Percentiles rank a stretch among this genome's conserved stretches.
Evolutionary conservation across 2,888 invertebrate genomes (phyloP).

Genomic region (Brachynemurus nebulosus): DNA sequence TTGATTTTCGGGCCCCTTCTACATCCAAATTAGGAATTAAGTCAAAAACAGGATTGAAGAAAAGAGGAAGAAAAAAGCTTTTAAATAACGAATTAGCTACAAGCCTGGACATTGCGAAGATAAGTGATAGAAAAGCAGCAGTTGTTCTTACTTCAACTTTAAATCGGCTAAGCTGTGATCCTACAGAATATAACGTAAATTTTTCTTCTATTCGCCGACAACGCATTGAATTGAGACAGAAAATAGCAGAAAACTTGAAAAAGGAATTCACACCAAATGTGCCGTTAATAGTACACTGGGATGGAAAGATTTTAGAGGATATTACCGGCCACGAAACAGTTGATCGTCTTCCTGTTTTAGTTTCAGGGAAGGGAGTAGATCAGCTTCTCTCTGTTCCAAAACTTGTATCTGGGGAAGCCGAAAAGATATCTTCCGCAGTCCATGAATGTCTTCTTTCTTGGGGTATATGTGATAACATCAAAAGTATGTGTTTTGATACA

Average conservation of each 20-base stretch:
- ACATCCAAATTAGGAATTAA: no score
- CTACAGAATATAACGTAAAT: slow-evolving; percentile 3
- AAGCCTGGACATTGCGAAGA: no score
- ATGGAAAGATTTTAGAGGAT: slow-evolving; percentile 6
- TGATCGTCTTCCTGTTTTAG: slow-evolving; percentile 10
- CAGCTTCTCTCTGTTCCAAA: slow-evolving; percentile 13
- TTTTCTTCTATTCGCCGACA: no score
- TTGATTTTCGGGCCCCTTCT: no score
- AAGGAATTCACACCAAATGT: slow-evolving; percentile 1
- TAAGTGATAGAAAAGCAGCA: no score
- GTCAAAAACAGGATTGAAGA: no score
- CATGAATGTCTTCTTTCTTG: slow-evolving; percentile 10
- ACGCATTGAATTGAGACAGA: no score
- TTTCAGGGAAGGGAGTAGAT: slow-evolving; percentile 3
- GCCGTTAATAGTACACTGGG: slow-evolving; percentile 4
- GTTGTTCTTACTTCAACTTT: slow-evolving; percentile 8
- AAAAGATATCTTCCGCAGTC: slow-evolving; percentile 8
- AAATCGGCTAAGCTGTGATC: slow-evolving; percentile 5
- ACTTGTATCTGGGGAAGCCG: slow-evolving; percentile 9
- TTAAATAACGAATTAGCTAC: no score
- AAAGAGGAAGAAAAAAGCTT: no score
- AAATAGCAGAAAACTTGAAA: slow-evolving; percentile 1
- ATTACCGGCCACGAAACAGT: slow-evolving; percentile 3
- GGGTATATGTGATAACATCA: not conserved
- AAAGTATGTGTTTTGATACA: not conserved